A percentile compares a stretch with the other conserved stretches of the same genome.
Evolutionary conservation across 2,888 invertebrate species (phyloP).

Genomic region (Agrochola circellaris): DNA sequence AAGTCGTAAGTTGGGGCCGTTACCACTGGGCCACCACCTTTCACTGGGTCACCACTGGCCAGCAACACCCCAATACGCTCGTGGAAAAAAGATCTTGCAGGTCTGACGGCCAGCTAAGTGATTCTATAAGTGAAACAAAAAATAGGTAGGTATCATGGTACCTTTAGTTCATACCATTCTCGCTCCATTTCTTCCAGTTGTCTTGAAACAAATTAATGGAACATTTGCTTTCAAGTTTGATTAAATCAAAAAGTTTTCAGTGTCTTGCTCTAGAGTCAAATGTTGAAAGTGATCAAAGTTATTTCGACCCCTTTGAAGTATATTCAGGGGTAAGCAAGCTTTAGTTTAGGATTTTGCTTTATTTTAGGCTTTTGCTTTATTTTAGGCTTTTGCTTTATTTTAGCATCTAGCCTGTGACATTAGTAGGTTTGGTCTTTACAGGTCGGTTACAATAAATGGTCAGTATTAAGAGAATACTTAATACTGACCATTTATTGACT

Average conservation of each 20-base stretch:
- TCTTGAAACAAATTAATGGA: not conserved
- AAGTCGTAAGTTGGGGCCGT: no score
- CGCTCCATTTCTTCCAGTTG: not conserved
- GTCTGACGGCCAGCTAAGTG: not conserved
- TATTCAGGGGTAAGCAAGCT: not conserved
- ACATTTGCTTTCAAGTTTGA: not conserved
- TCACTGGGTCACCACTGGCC: no score
- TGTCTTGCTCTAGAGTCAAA: not conserved
- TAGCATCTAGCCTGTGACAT: not conserved
- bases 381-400: not conserved
- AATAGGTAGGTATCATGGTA: not conserved
- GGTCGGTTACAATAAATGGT: not conserved
- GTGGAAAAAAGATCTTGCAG: not conserved
- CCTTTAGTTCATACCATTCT: not conserved
- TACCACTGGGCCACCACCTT: no score
- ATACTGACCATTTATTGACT: no score
- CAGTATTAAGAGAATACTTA: no score
- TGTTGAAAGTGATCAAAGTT: not conserved
- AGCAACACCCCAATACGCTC: not conserved
- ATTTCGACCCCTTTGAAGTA: not conserved
- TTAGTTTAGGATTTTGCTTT: not conserved
- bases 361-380: not conserved
- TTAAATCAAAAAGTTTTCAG: constrained; percentile 9
- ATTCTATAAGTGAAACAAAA: not conserved
- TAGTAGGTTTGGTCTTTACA: not conserved